These are phyloP conservation scores for Micropoecilia bifurca DNA, from an alignment of 2,797 vertebrate species.

Conservation along the genomic window DNA sequence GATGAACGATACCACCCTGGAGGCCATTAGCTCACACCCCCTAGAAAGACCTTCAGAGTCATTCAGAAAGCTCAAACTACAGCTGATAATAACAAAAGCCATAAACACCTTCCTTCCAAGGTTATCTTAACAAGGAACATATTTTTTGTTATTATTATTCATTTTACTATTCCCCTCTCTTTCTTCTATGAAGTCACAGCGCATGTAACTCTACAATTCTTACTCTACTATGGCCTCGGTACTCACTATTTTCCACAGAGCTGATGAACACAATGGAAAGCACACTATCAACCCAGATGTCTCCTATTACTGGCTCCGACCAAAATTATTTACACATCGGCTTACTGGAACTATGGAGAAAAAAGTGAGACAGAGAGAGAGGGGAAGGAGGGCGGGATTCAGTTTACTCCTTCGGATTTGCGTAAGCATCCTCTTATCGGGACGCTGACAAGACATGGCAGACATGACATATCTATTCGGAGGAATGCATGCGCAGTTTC, in stretches of 20 bases:
- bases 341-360: conserved; percentile 76
- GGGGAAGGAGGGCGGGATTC: conserved; percentile 28
- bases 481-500: conserved; percentile 13
- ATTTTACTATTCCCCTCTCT: conserved; percentile 36
- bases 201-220: conserved; percentile 47
- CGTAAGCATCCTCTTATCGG: conserved; percentile 43
- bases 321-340: conserved; percentile 76
- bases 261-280: conserved; percentile 82
- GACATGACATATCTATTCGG: conserved; percentile 26
- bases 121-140: neutral
- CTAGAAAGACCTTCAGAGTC: conserved; percentile 38
- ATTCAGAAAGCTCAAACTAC: conserved; percentile 16
- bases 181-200: conserved; percentile 68
- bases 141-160: neutral
- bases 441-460: conserved; percentile 38
- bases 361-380: neutral
- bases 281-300: conserved; percentile 80
- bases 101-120: neutral
- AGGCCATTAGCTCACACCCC: conserved; percentile 49
- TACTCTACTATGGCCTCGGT: conserved; percentile 47
- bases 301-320: conserved; percentile 79
- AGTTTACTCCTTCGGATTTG: conserved; percentile 54
- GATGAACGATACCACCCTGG: conserved; percentile 65
- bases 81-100: conserved; percentile 7
- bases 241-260: conserved; percentile 38